Evolutionary conservation across 2,113 vertebrate genomes (phyloP).

Genomic region (Lycocorax pyrrhopterus): DNA sequence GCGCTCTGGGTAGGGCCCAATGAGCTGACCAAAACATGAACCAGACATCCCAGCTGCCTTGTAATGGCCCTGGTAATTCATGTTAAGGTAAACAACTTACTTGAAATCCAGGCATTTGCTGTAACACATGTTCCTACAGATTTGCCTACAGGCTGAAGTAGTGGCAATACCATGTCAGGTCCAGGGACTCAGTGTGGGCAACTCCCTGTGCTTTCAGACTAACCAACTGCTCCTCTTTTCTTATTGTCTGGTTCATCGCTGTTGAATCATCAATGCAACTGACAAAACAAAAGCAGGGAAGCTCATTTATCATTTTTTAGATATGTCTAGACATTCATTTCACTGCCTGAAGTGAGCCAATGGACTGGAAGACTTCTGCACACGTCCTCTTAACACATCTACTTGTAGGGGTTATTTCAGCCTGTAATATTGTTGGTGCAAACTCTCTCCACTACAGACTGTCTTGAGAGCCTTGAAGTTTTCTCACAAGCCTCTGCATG

Average conservation of each 20-base stretch:
- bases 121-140: background rate
- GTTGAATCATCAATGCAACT: background rate
- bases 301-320: background rate
- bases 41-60: slow-evolving; percentile 21
- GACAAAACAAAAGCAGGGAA: background rate
- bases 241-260: background rate
- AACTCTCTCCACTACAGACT: background rate
- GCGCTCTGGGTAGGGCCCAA: background rate
- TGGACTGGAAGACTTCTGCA: background rate
- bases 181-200: background rate
- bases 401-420: background rate
- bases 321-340: background rate
- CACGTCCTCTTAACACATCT: background rate
- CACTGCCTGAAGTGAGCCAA: background rate
- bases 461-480: background rate
- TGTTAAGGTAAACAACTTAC: background rate
- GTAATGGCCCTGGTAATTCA: background rate
- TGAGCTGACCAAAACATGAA: slow-evolving; percentile 23
- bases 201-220: background rate
- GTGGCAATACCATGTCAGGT: background rate
- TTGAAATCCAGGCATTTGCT: background rate
- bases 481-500: background rate
- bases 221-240: background rate
- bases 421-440: background rate
- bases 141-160: background rate